phyloP scores from a whole-genome alignment of 2,888 invertebrate genomes.

The Drosophila pseudotalamancana region DNA sequence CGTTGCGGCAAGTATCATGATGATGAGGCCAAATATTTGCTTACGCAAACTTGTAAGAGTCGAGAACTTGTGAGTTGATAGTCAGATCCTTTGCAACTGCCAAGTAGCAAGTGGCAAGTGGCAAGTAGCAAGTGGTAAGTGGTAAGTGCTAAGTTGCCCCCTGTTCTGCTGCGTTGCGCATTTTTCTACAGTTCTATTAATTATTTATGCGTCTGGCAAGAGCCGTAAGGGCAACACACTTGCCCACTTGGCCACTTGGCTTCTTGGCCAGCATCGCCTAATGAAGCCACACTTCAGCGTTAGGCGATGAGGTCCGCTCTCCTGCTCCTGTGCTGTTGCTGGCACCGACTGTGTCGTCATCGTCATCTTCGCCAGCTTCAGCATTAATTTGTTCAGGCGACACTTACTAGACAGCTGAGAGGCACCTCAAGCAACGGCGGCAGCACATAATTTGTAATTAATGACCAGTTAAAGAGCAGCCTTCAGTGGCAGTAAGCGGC shows the following conservation, averaged over 20 bases:
- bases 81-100: constrained; percentile 32
- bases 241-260: constrained; percentile 37
- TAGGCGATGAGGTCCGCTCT: constrained; percentile 19
- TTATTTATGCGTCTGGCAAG: constrained; percentile 69
- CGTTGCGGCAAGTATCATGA: constrained; percentile 53
- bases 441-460: constrained; percentile 78
- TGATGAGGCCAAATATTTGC: constrained; percentile 74
- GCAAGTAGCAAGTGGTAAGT: constrained; percentile 42
- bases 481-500: constrained; percentile 47
- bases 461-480: constrained; percentile 75
- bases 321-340: constrained; percentile 1
- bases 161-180: constrained; percentile 25
- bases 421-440: constrained; percentile 28
- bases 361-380: constrained; percentile 28
- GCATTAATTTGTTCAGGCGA: constrained; percentile 76
- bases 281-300: constrained; percentile 67
- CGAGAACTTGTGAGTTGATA: constrained; percentile 45
- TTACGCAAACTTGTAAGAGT: constrained; percentile 59
- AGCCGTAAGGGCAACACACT: constrained; percentile 34
- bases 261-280: constrained; percentile 58
- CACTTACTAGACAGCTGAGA: constrained; percentile 66
- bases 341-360: constrained; percentile 29
- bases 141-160: constrained; percentile 44
- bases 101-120: constrained; percentile 40
- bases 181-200: constrained; percentile 69